A percentile compares a stretch with the other conserved stretches of the same genome.
Conservation (phyloP, 2,888 invertebrate genomes). For the Melinopterus prodromus region DNA sequence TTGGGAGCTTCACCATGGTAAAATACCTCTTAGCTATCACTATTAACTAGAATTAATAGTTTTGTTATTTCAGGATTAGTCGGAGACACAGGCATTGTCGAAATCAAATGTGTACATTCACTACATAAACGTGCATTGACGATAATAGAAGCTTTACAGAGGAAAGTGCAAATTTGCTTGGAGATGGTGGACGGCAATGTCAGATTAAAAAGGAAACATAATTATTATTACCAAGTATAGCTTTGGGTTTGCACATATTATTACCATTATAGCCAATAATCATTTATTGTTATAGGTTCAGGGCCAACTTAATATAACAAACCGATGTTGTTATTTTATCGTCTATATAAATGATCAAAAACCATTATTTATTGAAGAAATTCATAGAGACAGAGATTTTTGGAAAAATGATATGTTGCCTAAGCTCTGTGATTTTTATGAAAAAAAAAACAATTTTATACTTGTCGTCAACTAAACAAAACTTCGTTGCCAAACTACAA, state of each 20-base stretch:
- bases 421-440: slow-evolving; percentile 25
- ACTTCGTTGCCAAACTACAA: too few relatives aligned
- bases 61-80: slow-evolving; percentile 15
- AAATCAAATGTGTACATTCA: slow-evolving; percentile 31
- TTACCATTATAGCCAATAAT: background rate
- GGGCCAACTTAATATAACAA: slow-evolving; percentile 29
- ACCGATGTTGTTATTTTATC: slow-evolving; percentile 27
- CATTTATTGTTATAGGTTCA: slow-evolving; percentile 29
- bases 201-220: slow-evolving; percentile 18
- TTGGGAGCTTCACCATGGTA: slow-evolving; percentile 15
- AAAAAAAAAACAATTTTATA: too few relatives aligned
- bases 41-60: background rate
- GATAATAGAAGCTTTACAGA: slow-evolving; percentile 12
- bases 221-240: slow-evolving; percentile 26
- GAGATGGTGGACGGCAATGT: background rate
- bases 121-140: slow-evolving; percentile 8
- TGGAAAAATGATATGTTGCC: slow-evolving; percentile 26
- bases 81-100: slow-evolving; percentile 29
- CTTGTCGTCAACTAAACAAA: too few relatives aligned
- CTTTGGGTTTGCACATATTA: background rate
- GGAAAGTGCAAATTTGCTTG: slow-evolving; percentile 14
- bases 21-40: background rate
- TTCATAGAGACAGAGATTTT: slow-evolving; percentile 7
- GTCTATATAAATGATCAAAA: slow-evolving; percentile 13
- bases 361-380: slow-evolving; percentile 9